Evolutionary conservation across 2,888 invertebrate species (phyloP).

Genomic region (Trichogramma dendrolimi): DNA sequence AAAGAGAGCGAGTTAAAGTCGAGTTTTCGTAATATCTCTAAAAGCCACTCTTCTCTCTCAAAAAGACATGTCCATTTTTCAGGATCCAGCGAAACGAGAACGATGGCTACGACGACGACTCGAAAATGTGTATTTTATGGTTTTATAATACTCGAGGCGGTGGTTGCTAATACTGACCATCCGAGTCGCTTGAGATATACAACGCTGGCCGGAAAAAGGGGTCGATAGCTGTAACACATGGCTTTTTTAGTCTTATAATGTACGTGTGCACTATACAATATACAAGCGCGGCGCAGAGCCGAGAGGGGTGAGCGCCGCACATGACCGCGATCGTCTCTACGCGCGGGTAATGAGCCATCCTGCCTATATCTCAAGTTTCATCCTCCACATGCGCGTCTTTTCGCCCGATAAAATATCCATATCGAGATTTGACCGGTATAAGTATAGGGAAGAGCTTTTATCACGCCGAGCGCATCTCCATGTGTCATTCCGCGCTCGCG

Average conservation of each 20-base stretch:
- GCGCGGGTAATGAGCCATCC: constrained; percentile 24
- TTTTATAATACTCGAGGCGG: constrained; percentile 49
- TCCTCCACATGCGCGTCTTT: constrained; percentile 6
- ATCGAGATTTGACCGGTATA: constrained; percentile 34
- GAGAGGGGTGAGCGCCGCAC: constrained; percentile 38
- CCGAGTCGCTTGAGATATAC: constrained; percentile 19
- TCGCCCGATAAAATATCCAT: constrained; percentile 46
- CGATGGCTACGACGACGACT: constrained; percentile 8
- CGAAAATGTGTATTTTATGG: constrained; percentile 46
- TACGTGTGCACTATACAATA: constrained; percentile 7
- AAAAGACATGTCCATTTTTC: constrained; percentile 24
- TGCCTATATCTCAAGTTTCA: background rate
- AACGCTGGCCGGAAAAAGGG: constrained; percentile 21
- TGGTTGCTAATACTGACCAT: constrained; percentile 24
- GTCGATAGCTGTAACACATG: constrained; percentile 38
- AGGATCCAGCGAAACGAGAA: constrained; percentile 18
- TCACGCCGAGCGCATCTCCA: constrained; percentile 24
- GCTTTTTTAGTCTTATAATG: constrained; percentile 29
- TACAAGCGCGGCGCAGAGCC: constrained; percentile 16
- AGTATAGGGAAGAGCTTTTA: constrained; percentile 5
- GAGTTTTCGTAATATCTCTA: constrained; percentile 27
- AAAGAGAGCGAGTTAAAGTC: background rate
- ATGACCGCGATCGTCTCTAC: background rate
- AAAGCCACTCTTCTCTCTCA: constrained; percentile 23
- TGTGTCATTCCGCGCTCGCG: constrained; percentile 15